Evolutionary conservation across 2,113 vertebrate genomes (phyloP).

Genomic region (Mirza zaza): DNA sequence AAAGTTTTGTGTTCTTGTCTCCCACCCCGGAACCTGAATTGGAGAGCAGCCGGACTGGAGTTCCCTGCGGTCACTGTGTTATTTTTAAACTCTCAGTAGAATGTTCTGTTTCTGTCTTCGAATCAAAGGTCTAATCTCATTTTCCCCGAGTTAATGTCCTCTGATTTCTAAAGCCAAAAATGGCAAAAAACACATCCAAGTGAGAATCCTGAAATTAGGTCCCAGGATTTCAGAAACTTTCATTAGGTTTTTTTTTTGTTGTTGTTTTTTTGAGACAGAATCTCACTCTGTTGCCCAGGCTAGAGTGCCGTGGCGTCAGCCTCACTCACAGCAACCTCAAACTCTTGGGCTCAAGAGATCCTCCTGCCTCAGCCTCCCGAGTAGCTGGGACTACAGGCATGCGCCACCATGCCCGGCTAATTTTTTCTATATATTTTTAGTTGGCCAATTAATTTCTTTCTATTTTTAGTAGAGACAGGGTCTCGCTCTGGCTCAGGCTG

Average conservation of each 20-base stretch:
- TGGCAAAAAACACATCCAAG: neutral
- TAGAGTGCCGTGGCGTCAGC: too few species aligned
- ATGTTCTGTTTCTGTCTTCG: neutral
- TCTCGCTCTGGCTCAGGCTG: too few species aligned
- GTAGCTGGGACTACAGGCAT: too few species aligned
- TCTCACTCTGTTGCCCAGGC: too few species aligned
- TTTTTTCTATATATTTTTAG: too few species aligned
- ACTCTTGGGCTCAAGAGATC: too few species aligned
- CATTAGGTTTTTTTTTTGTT: neutral
- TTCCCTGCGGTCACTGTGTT: neutral
- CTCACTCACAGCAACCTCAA: too few species aligned
- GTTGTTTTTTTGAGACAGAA: too few species aligned
- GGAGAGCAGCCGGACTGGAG: neutral
- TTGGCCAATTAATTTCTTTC: too few species aligned
- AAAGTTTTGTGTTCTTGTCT: neutral
- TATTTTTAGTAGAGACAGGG: too few species aligned
- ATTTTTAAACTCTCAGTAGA: neutral
- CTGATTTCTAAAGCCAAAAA: neutral
- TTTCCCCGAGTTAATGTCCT: neutral
- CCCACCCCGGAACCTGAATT: neutral
- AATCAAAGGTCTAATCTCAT: neutral
- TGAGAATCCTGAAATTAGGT: neutral
- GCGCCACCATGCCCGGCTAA: too few species aligned
- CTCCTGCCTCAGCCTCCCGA: too few species aligned
- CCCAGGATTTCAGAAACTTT: conserved; percentile 37